Percentiles rank a stretch among this genome's conserved stretches.
phyloP scores from a whole-genome alignment of 2,888 invertebrate genomes.

The Nemotelus pantherinus region DNA sequence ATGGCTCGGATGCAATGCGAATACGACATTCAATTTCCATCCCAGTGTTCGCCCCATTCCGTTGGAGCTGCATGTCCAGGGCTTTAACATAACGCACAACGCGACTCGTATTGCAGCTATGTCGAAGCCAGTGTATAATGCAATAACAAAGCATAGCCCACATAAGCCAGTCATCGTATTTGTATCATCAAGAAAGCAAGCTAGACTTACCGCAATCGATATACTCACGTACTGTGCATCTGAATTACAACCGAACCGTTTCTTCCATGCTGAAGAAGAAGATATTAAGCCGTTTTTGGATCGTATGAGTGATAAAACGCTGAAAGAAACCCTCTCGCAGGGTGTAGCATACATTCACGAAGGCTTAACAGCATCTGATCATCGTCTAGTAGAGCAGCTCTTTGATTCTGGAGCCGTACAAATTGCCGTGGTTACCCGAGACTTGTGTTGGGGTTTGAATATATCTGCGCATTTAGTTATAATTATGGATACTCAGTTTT shows the following conservation, averaged over 20 bases:
- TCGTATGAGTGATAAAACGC: conserved; percentile 85
- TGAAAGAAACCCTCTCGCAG: conserved; percentile 90
- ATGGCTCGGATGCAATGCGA: conserved; percentile 95
- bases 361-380: conserved; percentile 86
- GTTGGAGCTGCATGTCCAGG: conserved; percentile 94
- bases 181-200: conserved; percentile 90
- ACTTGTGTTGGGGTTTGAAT: conserved; percentile 91
- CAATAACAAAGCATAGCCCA: conserved; percentile 84
- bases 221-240: conserved; percentile 93
- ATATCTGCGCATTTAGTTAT: conserved; percentile 94
- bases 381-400: conserved; percentile 90
- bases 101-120: conserved; percentile 95
- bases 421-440: conserved; percentile 90
- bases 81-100: conserved; percentile 97
- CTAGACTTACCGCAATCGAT: conserved; percentile 94
- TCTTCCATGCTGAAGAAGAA: conserved; percentile 87
- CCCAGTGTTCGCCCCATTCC: conserved; percentile 96
- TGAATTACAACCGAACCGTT: conserved; percentile 84
- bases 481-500: conserved; percentile 95
- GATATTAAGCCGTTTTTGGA: conserved; percentile 90
- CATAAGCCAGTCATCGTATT: conserved; percentile 88
- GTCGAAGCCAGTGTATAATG: conserved; percentile 97
- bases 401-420: conserved; percentile 93
- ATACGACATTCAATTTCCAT: conserved; percentile 97
- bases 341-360: conserved; percentile 98